These are phyloP conservation scores for Bucco capensis DNA, from an alignment of 2,113 vertebrate genomes.

Conservation along the genomic window DNA sequence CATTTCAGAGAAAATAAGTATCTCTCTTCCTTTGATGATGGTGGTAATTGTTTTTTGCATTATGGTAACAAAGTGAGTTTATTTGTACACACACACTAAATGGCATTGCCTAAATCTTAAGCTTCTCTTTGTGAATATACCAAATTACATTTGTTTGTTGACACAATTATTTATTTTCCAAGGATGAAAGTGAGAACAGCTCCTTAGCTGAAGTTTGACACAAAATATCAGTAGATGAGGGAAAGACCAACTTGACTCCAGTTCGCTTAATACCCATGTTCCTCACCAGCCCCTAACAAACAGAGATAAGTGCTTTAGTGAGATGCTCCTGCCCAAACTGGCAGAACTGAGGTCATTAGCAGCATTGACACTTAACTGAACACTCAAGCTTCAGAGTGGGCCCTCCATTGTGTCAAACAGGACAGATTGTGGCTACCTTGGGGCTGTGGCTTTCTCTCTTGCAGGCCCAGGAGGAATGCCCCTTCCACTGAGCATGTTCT, in stretches of 20 bases:
- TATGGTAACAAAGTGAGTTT: not conserved
- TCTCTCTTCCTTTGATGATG: not conserved
- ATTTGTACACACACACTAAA: not conserved
- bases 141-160: not conserved
- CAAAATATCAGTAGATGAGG: not conserved
- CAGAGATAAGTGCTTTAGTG: not conserved
- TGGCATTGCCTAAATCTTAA: not conserved
- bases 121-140: not conserved
- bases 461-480: not conserved
- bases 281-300: not conserved
- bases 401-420: not conserved
- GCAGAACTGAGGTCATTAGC: not conserved
- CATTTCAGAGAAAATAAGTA: not conserved
- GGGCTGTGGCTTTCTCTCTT: not conserved
- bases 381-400: not conserved
- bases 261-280: not conserved
- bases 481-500: accelerated
- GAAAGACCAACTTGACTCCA: not conserved
- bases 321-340: not conserved
- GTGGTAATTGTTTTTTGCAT: not conserved
- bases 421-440: not conserved
- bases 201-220: not conserved
- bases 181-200: not conserved
- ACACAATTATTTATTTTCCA: not conserved
- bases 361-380: not conserved